Evolutionary conservation across 2,797 vertebrate genomes (phyloP), one percentile per base, ranked within the genome.

Genomic region (Sebastes itinus): DNA sequence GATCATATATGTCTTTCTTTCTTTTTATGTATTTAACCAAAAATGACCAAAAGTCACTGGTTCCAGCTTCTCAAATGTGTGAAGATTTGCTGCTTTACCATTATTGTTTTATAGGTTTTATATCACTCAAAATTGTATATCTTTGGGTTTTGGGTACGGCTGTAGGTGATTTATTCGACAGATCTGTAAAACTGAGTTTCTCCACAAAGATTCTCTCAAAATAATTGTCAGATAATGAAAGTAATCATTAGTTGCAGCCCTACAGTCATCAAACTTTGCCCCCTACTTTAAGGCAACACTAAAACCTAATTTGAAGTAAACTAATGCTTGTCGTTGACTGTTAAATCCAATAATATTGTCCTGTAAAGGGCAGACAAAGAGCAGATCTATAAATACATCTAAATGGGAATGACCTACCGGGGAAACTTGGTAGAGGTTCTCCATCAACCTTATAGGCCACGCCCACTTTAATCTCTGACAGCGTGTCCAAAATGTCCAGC

Each of bases 391-490:
- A 23, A 22, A 28, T n/a, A 22, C 67, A 42, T 38, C 2, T 35
- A 33, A 55, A 38, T 32, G 38, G 35, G 38, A 82, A 25, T 2
- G 11, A 59, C 88, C 66, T 85, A 96, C 95, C 95, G 20, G 95
- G 95, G 80, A 97, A 97, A 89, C 95, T 96, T 20, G 96, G 94
- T 2, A 97, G 93, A 62, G 88, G 68, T 55, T 96, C 14, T 54
- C 87, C 95, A 4, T 96, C 94, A 22, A 97, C 90, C 2, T 87
- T 93, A 66, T 97, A 97, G 32, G 93, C 93, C 64, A 96, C 93
- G 0, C 96, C 96, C 28, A 97, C 94, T 93, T 97, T 96, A 63
- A 97, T 97, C 86, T 97, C 96, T 1, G 88, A 2, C 63, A 97
- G 82, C 0, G 93, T 94, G 83, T 97, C 96, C 88, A 97, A 92